A percentile compares a stretch with the other conserved stretches of the same genome.
phyloP scores from a whole-genome alignment of 2,797 vertebrate genomes.

The Harpagifer antarcticus region DNA sequence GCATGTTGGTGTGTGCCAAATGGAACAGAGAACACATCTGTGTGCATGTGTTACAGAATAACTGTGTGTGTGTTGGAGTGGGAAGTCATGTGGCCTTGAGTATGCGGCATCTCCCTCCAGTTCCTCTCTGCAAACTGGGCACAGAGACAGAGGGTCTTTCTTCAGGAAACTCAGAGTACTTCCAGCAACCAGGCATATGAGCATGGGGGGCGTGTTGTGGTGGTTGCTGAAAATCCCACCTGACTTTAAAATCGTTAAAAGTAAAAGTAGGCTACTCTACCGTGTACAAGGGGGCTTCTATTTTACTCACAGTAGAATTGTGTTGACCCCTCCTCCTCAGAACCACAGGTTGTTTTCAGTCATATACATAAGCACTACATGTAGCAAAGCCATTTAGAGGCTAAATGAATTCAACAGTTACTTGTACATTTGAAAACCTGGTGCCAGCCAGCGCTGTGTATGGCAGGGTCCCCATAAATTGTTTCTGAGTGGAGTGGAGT shows the following conservation, averaged over 20 bases:
- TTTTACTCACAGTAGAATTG: neutral
- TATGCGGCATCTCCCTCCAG: constrained; percentile 35
- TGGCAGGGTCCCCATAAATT: too few species aligned
- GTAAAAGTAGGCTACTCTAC: constrained; percentile 11
- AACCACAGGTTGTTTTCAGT: neutral
- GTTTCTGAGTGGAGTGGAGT: too few species aligned
- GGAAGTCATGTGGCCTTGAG: constrained; percentile 69
- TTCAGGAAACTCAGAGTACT: constrained; percentile 40
- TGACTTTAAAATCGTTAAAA: constrained; percentile 25
- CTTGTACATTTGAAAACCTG: neutral
- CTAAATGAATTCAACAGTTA: neutral
- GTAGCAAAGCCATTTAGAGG: neutral
- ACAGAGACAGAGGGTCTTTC: constrained; percentile 75
- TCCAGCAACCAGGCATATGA: constrained; percentile 30
- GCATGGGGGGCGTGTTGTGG: neutral
- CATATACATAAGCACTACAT: neutral
- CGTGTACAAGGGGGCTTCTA: neutral
- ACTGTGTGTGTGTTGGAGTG: constrained; percentile 30
- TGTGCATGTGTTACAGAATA: constrained; percentile 34
- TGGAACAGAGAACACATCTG: constrained; percentile 40
- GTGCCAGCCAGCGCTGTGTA: neutral
- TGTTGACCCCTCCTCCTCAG: neutral
- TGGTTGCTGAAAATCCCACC: constrained; percentile 38
- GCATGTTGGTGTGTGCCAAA: neutral
- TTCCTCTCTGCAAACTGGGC: constrained; percentile 56